Conservation (phyloP, 2,888 invertebrate species). For the Sphaerophoria taeniata region DNA sequence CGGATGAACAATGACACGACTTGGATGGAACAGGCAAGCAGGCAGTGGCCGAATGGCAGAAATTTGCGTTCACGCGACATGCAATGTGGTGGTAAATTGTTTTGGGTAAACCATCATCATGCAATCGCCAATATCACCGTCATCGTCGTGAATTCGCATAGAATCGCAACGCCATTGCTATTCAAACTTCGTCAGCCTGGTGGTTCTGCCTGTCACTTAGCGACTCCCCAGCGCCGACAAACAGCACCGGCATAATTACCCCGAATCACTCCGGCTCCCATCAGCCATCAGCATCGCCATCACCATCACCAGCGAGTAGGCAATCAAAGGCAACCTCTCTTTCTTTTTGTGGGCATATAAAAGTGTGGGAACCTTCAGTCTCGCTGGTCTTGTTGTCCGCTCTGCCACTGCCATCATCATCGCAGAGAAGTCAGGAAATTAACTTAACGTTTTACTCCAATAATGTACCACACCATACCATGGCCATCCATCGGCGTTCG, state of each 20-base stretch:
- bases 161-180: not conserved
- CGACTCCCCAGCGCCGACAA: constrained; percentile 71
- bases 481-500: not conserved
- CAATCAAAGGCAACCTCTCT: constrained; percentile 73
- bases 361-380: constrained; percentile 72
- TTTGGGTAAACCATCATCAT: constrained; percentile 59
- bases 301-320: constrained; percentile 49
- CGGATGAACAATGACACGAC: not conserved
- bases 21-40: constrained; percentile 18
- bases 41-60: constrained; percentile 52
- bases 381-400: constrained; percentile 25
- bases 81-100: constrained; percentile 72
- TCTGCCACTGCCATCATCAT: constrained; percentile 45
- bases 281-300: constrained; percentile 53
- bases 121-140: constrained; percentile 20
- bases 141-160: constrained; percentile 13
- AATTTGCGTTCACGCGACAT: constrained; percentile 64
- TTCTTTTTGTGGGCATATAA: constrained; percentile 44
- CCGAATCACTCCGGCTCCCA: constrained; percentile 73
- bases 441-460: constrained; percentile 72
- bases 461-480: constrained; percentile 58
- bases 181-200: constrained; percentile 32
- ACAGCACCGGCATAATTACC: constrained; percentile 73
- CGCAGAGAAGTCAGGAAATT: constrained; percentile 58
- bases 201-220: constrained; percentile 57